Base-by-base conservation (phyloP, 2,797 vertebrate species). In the Hypotaenidia philippensis region DNA sequence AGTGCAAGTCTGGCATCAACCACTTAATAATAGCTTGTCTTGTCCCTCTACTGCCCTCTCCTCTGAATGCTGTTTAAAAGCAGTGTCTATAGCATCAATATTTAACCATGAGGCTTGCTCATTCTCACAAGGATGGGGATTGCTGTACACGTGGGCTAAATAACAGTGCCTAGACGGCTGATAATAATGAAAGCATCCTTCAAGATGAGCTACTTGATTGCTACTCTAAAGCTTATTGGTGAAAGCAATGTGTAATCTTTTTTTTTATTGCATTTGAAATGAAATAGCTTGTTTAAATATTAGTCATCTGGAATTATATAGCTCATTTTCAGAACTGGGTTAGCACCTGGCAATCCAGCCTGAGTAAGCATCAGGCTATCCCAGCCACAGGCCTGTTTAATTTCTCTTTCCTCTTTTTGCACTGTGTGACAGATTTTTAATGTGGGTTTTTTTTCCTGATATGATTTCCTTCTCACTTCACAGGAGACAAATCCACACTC, bases 261-360 rank as follows among this genome's bases (percentile, higher is more conserved):
- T 94, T 87, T 63, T 70, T 45, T 17, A 92, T 61, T 91, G 59
- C 49, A 83, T 88, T 90, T 92, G 27, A 90, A 96, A 96, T 83
- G n/a, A 92, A 94, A 79, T 26, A 41, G 77, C 44, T 93, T 92
- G 52, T 86, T 93, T 92, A 86, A 96, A 86, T 90, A 88, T 82
- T 93, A 93, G 77, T 96, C 79, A 94, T 88, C 55, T 90, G 83
- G 66, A 91, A 83, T 93, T 84, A 91, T 53, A 79, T 11, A 79
- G 70, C n/a, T 91, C 83, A 76, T 88, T 93, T 94, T 85, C 74
- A 88, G 80, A 93, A 79, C 66, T 64, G 29, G 61, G 40, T 89
- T 93, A 91, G 61, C 72, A 94, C 80, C 94, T 94, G 89, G 91
- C 82, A 91, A 89, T 83, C 72, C 47, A 94, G 87, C 26, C 66